Percentiles rank a stretch among this genome's conserved stretches.
phyloP scores from a whole-genome alignment of 1,140 invertebrate genomes.

The Drosophila ohnishii region DNA sequence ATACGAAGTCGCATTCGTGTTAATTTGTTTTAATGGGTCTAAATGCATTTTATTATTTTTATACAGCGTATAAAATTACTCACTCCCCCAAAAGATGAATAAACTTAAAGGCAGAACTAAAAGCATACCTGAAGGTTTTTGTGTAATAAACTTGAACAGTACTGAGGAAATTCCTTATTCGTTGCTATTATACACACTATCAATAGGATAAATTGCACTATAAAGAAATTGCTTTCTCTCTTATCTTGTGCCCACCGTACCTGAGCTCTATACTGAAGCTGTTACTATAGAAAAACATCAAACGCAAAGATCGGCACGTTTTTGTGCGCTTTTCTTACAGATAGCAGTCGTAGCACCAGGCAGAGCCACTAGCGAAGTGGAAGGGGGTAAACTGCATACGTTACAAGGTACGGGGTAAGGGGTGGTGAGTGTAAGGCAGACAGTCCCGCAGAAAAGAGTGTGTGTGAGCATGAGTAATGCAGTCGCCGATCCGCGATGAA shows the following conservation, averaged over 20 bases:
- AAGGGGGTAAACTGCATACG: conserved; percentile 1
- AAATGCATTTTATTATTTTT: conserved; percentile 9
- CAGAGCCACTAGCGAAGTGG: background rate
- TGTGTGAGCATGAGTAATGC: conserved; percentile 62
- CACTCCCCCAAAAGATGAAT: background rate
- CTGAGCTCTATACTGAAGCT: conserved; percentile 4
- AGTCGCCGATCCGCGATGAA: conserved; percentile 3
- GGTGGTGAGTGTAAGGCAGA: background rate
- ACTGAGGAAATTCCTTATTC: background rate
- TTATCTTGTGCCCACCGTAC: conserved; percentile 13
- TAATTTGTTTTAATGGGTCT: conserved; percentile 9
- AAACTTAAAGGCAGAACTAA: conserved; percentile 2
- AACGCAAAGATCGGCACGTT: conserved; percentile 50
- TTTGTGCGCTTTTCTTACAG: conserved; percentile 34
- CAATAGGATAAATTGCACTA: background rate
- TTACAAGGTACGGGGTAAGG: background rate
- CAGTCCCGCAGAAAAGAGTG: conserved; percentile 3
- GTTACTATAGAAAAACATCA: conserved; percentile 52
- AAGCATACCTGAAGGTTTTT: background rate
- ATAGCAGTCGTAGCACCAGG: conserved; percentile 8
- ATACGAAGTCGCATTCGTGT: background rate
- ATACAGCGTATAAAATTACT: background rate
- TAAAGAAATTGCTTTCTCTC: background rate
- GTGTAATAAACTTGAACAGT: background rate
- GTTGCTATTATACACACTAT: background rate